Base-by-base conservation (phyloP, 2,113 vertebrate genomes). In the Speoplatyrhinus poulsoni region DNA sequence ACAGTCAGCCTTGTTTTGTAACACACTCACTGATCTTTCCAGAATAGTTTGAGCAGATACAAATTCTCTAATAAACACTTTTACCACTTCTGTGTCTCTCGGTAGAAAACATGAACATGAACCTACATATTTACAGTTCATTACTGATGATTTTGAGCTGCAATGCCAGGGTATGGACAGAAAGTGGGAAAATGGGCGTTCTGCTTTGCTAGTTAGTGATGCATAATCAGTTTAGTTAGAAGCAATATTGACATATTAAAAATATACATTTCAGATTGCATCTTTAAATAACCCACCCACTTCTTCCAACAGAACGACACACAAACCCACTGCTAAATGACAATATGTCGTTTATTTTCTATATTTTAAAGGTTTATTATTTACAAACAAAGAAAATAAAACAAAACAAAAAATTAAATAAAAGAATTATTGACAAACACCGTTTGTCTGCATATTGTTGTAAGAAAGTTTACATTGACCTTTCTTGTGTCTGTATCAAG, bases 331-430 rank as follows among this genome's bases (percentile, higher is more conserved):
- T 65, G 70, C 79, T 87, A 91, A 92, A 91, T 94, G 90, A 92
- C 91, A 92, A 92, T 91, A 91, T 90, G 90, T 91, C 86, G 85
- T 93, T 94, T 92, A 92, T 92, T 93, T 91, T 91, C 87, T 94
- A 92, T 90, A 88, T 92, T 92, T 92, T 93, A 91, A 94, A 94
- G 93, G 89, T 93, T 93, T 91, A 92, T 91, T 93, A 94, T 94
- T 93, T 94, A 94, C 92, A 94, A 93, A 92, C 82, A 89, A 93
- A 92, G 83, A 81, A 87, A 91, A 89, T 72, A 81, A 69, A 89
- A 87, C 83, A 70, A 60, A 73, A 78, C 57, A 9, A 83, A 87
- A 91, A 90, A 83, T 70, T 81, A 90, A 91, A 86, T 41, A 41
- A 41, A 41, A 41, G 6, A 41, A 59, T 85, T 72, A 91, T 92